Conservation (phyloP, 2,797 vertebrate species). For the Buphagus erythrorhynchus region DNA sequence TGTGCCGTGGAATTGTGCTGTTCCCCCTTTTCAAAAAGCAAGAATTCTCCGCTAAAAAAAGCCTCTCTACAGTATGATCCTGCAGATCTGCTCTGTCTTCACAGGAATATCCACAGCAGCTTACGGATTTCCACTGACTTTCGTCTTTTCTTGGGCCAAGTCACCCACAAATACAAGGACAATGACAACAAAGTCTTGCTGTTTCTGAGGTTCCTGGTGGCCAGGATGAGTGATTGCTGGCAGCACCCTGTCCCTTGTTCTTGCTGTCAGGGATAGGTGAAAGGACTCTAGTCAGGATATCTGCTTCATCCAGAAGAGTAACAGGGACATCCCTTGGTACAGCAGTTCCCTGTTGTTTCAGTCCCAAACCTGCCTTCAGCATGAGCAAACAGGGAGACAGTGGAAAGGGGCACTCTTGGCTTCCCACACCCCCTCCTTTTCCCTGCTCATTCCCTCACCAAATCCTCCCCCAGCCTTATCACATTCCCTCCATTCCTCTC, state of each 20-base stretch:
- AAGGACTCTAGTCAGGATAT: neutral
- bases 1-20: neutral
- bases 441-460: neutral
- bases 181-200: neutral
- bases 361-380: neutral
- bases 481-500: conserved; percentile 64
- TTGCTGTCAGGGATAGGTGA: neutral
- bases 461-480: conserved; percentile 28
- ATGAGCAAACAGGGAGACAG: neutral
- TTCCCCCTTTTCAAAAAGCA: neutral
- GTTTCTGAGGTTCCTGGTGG: neutral
- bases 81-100: neutral
- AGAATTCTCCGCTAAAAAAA: neutral
- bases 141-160: neutral
- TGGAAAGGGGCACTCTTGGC: neutral
- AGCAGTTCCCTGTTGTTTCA: neutral
- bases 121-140: neutral
- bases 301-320: neutral
- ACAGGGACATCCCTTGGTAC: fast-evolving
- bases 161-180: neutral
- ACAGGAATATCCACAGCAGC: neutral
- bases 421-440: neutral
- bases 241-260: neutral
- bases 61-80: neutral
- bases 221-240: neutral